Conservation (phyloP, 53 echinoderm and acorn worm genomes). For the Hippasteria phrygiana region DNA sequence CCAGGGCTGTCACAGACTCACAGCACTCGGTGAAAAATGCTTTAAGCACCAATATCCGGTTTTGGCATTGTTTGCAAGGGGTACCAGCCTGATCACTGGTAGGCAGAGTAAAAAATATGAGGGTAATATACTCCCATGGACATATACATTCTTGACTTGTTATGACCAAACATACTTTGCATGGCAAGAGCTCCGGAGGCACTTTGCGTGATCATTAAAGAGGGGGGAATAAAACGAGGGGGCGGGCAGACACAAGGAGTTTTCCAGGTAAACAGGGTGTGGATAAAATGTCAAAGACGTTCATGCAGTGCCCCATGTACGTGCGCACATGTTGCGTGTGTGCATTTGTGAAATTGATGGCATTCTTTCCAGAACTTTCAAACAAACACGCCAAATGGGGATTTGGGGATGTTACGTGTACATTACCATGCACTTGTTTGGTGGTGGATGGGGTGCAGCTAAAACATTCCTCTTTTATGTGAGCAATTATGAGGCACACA, state of each 20-base stretch:
- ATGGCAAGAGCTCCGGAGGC: neutral
- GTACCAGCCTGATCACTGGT: neutral
- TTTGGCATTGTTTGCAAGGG: neutral
- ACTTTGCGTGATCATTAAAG: neutral
- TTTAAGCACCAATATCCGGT: neutral
- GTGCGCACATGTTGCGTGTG: neutral
- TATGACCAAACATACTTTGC: constrained; percentile 27
- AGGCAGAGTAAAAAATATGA: neutral
- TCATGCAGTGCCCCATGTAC: neutral
- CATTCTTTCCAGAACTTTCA: neutral
- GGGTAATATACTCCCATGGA: neutral
- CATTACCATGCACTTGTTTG: neutral
- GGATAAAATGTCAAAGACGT: neutral
- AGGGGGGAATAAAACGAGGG: neutral
- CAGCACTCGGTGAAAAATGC: neutral
- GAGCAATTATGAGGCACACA: no score
- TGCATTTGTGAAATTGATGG: neutral
- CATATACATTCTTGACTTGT: neutral
- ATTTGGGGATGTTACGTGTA: neutral
- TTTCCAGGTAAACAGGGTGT: constrained; percentile 1
- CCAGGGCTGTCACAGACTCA: neutral
- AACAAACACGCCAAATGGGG: neutral
- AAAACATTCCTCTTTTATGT: no score
- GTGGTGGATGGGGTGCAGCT: no score
- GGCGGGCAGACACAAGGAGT: neutral